phyloP scores from a whole-genome alignment of 2,888 invertebrate species.

The Plusia festucae region DNA sequence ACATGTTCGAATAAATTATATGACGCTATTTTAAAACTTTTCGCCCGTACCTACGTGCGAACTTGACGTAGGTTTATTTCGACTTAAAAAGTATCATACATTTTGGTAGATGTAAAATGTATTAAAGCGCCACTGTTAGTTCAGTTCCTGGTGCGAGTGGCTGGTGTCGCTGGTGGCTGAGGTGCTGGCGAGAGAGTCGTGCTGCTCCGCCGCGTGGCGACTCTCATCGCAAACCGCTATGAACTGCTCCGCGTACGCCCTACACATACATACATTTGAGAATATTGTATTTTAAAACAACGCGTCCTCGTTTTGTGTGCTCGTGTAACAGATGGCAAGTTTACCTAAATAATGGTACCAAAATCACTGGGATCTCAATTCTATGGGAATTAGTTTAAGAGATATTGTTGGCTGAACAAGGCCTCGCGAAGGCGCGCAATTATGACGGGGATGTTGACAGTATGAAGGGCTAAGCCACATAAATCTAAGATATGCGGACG shows the following conservation, averaged over 20 bases:
- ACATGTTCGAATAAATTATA: slow-evolving; percentile 38
- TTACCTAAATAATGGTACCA: no score
- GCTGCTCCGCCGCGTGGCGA: slow-evolving; percentile 83
- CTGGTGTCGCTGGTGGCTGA: slow-evolving; percentile 76
- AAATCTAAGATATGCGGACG: no score
- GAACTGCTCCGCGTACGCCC: slow-evolving; percentile 91
- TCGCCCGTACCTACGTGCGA: slow-evolving; percentile 14
- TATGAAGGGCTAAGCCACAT: no score
- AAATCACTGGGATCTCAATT: no score
- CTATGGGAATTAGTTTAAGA: no score
- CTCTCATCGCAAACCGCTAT: slow-evolving; percentile 90
- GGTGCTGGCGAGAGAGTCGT: slow-evolving; percentile 82
- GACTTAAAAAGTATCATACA: slow-evolving; percentile 26
- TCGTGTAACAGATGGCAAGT: no score
- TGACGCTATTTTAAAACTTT: slow-evolving; percentile 37
- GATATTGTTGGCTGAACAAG: no score
- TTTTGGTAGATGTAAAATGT: slow-evolving; percentile 32
- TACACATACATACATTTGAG: slow-evolving; percentile 53
- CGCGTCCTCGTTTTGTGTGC: no score
- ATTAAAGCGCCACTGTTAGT: slow-evolving; percentile 36
- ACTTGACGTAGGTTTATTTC: slow-evolving; percentile 12
- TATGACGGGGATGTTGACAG: no score
- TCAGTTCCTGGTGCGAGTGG: slow-evolving; percentile 56
- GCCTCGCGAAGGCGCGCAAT: no score
- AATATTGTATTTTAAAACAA: neutral